phyloP scores from a whole-genome alignment of 2,888 invertebrate species.

The Acleris literana region DNA sequence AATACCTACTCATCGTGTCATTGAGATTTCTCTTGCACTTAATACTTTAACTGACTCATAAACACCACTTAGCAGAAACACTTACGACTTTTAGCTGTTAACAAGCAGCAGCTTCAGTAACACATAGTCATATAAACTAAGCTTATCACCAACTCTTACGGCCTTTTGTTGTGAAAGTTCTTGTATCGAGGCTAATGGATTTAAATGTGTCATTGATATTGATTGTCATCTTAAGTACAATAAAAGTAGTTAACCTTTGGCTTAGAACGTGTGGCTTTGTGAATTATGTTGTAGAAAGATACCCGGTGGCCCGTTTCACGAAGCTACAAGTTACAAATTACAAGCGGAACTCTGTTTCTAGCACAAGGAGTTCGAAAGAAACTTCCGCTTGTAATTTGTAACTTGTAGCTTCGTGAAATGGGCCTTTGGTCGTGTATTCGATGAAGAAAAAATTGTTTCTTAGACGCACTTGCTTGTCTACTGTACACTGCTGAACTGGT shows the following conservation, averaged over 20 bases:
- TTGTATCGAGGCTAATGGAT: slow-evolving; percentile 8
- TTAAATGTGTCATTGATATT: slow-evolving; percentile 23
- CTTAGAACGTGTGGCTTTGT: slow-evolving; percentile 1
- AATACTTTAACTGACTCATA: slow-evolving; percentile 38
- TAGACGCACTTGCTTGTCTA: too few species aligned
- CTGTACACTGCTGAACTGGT: too few species aligned
- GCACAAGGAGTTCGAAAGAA: too few species aligned
- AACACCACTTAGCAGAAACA: slow-evolving; percentile 44
- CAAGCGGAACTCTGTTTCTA: too few species aligned
- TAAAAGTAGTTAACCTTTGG: slow-evolving; percentile 14
- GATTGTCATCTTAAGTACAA: slow-evolving; percentile 7
- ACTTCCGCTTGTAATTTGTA: too few species aligned
- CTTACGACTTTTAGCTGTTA: slow-evolving; percentile 14
- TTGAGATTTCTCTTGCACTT: slow-evolving; percentile 40
- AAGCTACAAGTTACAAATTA: too few species aligned
- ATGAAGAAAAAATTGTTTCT: too few species aligned
- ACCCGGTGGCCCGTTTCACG: neutral
- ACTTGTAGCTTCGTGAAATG: too few species aligned
- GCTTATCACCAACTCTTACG: slow-evolving; percentile 45
- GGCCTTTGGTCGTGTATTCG: too few species aligned
- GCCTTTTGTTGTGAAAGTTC: neutral
- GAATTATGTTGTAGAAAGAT: slow-evolving; percentile 4
- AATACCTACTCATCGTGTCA: slow-evolving; percentile 44
- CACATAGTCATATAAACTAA: slow-evolving; percentile 28
- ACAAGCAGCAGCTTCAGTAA: neutral